Conservation (phyloP, 2,797 vertebrate species). For the Leucoraja ocellata region DNA sequence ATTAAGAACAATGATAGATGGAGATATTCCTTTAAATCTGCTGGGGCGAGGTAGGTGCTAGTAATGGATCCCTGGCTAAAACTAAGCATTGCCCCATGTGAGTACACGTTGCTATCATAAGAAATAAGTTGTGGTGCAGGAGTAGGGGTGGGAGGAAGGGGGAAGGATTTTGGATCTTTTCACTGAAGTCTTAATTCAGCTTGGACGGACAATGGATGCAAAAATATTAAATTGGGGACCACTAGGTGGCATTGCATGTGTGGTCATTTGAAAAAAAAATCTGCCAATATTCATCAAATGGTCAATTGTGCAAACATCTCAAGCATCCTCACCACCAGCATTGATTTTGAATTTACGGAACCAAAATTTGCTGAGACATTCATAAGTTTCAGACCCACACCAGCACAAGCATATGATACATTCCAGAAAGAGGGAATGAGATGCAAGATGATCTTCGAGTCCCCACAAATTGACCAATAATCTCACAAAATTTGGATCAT, state of each 20-base stretch:
- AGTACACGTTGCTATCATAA: background rate
- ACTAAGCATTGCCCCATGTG: background rate
- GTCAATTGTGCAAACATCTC: background rate
- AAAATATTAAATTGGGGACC: background rate
- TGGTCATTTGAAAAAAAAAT: background rate
- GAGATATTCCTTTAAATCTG: background rate
- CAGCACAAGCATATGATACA: background rate
- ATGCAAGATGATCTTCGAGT: too few species aligned
- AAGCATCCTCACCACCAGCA: background rate
- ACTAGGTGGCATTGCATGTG: background rate
- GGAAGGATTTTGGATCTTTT: background rate
- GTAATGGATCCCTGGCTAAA: background rate
- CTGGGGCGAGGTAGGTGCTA: background rate
- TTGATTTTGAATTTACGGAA: background rate
- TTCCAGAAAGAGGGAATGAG: too few species aligned
- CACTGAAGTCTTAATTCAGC: background rate
- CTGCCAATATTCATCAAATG: background rate
- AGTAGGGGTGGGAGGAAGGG: background rate
- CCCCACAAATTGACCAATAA: background rate
- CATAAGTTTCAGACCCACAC: background rate
- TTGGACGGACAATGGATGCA: background rate
- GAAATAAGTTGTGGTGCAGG: background rate
- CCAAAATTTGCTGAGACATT: background rate
- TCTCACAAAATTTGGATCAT: background rate
- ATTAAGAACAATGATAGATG: background rate